A percentile compares a stretch with the other conserved stretches of the same genome.
Evolutionary conservation across 2,797 vertebrate genomes (phyloP).

Genomic region (Pristis pectinata): DNA sequence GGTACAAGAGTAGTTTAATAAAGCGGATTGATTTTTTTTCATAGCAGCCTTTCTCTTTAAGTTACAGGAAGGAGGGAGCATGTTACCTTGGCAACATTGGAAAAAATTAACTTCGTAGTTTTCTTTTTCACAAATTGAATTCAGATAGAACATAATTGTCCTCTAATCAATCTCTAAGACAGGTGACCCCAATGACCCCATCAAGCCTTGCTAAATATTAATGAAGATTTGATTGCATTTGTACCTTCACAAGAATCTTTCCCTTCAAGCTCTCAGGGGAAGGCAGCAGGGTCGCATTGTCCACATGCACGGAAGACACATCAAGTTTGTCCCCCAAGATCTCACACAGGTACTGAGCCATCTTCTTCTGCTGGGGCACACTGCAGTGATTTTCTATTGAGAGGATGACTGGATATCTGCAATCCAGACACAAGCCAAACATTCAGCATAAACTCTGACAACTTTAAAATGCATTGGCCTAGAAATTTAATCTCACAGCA

Average conservation of each 20-base stretch:
- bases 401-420: conserved; percentile 88
- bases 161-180: background rate
- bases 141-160: background rate
- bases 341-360: conserved; percentile 84
- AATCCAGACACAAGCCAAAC: conserved; percentile 19
- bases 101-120: background rate
- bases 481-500: background rate
- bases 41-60: background rate
- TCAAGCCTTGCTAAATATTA: background rate
- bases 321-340: conserved; percentile 89
- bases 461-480: background rate
- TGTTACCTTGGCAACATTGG: background rate
- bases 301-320: conserved; percentile 64
- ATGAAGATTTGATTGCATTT: background rate
- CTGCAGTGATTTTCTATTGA: conserved; percentile 98
- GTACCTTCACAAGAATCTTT: conserved; percentile 93
- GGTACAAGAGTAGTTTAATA: background rate
- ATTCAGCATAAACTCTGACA: background rate
- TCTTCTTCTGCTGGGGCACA: conserved; percentile 91
- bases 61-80: too few relatives aligned
- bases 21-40: background rate
- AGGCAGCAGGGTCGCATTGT: conserved; percentile 69
- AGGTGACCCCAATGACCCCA: background rate
- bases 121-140: background rate
- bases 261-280: conserved; percentile 82